Conservation (phyloP, 2,797 vertebrate genomes). For the Knipowitschia caucasica region DNA sequence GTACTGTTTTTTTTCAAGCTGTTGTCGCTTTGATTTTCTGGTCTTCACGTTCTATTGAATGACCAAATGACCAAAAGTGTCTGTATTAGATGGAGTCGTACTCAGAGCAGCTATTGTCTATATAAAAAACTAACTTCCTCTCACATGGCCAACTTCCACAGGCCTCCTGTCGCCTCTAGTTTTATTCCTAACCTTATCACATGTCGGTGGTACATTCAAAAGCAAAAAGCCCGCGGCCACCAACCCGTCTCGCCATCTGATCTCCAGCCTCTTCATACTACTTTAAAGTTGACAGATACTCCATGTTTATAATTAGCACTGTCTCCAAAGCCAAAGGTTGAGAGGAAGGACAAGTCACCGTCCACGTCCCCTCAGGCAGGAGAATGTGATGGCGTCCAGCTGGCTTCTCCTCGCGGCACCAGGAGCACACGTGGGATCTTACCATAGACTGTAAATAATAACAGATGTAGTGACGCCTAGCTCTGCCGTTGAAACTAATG, state of each 20-base stretch:
- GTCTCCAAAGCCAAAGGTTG: constrained; percentile 37
- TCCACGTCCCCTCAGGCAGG: constrained; percentile 31
- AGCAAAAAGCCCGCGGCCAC: constrained; percentile 21
- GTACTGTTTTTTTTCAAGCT: no score
- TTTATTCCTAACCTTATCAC: constrained; percentile 28
- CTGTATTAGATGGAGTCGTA: neutral
- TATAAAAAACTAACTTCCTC: constrained; percentile 15
- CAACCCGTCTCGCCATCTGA: constrained; percentile 39
- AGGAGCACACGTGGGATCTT: constrained; percentile 36
- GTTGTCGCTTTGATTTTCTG: no score
- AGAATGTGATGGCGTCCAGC: constrained; percentile 37
- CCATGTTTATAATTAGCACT: constrained; percentile 17
- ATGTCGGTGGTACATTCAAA: constrained; percentile 22
- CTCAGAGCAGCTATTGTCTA: constrained; percentile 16
- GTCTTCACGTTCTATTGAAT: no score
- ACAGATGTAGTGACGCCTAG: no score
- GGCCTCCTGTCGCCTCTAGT: constrained; percentile 7
- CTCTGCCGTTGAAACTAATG: no score
- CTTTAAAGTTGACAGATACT: constrained; percentile 3
- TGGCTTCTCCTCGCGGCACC: constrained; percentile 28
- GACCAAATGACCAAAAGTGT: no score
- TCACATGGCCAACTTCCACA: constrained; percentile 17
- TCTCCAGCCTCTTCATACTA: constrained; percentile 38
- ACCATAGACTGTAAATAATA: no score
- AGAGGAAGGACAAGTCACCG: constrained; percentile 31